Evolutionary conservation across 2,888 invertebrate genomes (phyloP).

Genomic region (Ellobium chinense): DNA sequence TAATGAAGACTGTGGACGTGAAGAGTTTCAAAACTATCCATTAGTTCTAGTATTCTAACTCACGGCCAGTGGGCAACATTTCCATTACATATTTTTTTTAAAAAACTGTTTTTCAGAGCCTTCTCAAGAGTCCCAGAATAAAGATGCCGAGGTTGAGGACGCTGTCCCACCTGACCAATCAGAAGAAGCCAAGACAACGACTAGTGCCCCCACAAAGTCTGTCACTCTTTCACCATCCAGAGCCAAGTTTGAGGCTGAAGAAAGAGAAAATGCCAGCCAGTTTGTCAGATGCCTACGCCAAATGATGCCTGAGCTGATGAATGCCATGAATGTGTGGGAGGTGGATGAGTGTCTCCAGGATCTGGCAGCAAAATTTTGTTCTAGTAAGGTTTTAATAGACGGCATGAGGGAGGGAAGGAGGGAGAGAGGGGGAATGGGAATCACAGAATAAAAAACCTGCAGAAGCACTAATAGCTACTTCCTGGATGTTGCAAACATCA

Average conservation of each 20-base stretch:
- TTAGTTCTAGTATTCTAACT: no score
- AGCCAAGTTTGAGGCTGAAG: slow-evolving; percentile 78
- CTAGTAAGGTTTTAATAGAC: no score
- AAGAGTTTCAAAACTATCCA: neutral
- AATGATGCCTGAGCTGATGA: slow-evolving; percentile 87
- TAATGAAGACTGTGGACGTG: neutral
- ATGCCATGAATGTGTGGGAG: slow-evolving; percentile 89
- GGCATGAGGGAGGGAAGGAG: no score
- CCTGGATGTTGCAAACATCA: no score
- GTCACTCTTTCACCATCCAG: slow-evolving; percentile 23
- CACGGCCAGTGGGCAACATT: no score
- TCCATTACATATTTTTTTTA: no score
- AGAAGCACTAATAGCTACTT: no score
- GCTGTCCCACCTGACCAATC: neutral
- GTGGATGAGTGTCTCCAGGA: slow-evolving; percentile 94
- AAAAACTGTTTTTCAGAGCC: neutral
- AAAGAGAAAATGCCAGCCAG: slow-evolving; percentile 91
- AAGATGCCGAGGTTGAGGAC: neutral
- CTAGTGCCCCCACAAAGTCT: neutral
- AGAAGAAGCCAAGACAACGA: neutral
- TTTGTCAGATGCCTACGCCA: slow-evolving; percentile 89
- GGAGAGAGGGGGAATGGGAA: no score
- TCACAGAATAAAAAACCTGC: no score
- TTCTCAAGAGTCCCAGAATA: neutral
- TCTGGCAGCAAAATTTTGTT: slow-evolving; percentile 94